Evolutionary conservation across 2,113 vertebrate species (phyloP), one percentile per base, ranked within the genome.

Genomic region (Ceratotherium simum): DNA sequence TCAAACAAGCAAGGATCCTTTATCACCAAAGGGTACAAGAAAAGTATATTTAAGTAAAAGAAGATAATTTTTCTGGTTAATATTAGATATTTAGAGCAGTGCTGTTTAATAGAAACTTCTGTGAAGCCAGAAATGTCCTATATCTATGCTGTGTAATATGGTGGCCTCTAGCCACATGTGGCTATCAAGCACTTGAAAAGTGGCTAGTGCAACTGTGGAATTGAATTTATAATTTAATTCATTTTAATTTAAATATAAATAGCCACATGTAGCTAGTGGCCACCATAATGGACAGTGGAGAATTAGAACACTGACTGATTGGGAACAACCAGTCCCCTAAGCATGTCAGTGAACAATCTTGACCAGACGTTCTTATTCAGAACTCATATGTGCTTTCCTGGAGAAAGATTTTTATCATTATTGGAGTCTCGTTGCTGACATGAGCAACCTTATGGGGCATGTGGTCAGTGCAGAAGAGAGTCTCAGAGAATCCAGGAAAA

Each of bases 211-310:
- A 69, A 48, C 27, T 65, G 25, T 46, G 20, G 13, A 76, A 83
- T 4, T 76, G 48, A 93, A 79, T 73, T 90, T 90, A 73, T 85
- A 42, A 69, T 80, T 87, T 87, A 46, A 87, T 31, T 54, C 10
- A 91, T 76, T 87, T 67, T 17, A 85, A 33, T 70, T 94, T 78
- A 87, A 96, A 76, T 69, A 46, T 51, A 79, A 58, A 39, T 64
- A 75, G 8, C 13, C 33, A 65, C n/a, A n/a, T 42, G 9, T 89
- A 39, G 5, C 29, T 73, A 81, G 20, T 82, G 42, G 9, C 18
- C 75, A 81, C 29, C 27, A 56, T 64, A 13, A 39, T 64, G 54
- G 13, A 16, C 11, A 46, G 25, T n/a, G 7, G 76, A 58, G 48
- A 75, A 89, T 60, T 67, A 58, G 27, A 89, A 25, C n/a, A 76